Evolutionary conservation across 92 coral and sea anemone genomes (phyloP), one percentile per base, ranked within the genome.

Genomic region (Heteractis magnifica): DNA sequence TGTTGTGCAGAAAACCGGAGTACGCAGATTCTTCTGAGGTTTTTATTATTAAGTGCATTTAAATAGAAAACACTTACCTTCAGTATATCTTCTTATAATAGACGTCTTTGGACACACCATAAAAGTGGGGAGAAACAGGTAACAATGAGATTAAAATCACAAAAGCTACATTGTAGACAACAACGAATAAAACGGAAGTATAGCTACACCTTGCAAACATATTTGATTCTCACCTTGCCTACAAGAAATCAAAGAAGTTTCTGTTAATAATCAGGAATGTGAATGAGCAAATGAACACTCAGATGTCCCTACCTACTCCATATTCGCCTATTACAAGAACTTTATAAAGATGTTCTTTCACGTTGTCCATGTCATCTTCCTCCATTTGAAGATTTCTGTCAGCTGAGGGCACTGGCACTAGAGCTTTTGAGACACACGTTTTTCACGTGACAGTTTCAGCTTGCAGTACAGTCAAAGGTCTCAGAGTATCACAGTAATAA

Each of bases 321-420:
- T 88, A 92, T 73, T 95, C 98, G 18, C 98, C 98, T 20, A 95
- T 94, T 49, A 95, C 93, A 56, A 95, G 91, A 26, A 95, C 98
- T 88, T 95, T 95, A 52, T 93, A 95, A 75, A 93, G 84, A 20
- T 91, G 94, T 53, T 93, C 98, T 15, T 84, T 90, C 48, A 84
- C 92, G 26, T 84, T 89, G 10, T 90, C 93, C 91, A 83, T 85
- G 0, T 52, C 82, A 49, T 65, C 76, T 51, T 55, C 81, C 18
- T 77, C 77, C 68, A 65, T 64, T 56, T 8, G 13, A 56, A 44
- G 48, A 20, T 79, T 50, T 65, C 21, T 65, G 34, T 6, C 26
- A 58, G 52, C 49, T 1, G 13, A 21, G 59, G 20, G 72, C 3
- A 16, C 83, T 79, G 83, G 83, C 75, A 79, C 83, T 79, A 79